Percentiles rank a stretch among this genome's conserved stretches.
Evolutionary conservation across 2,113 vertebrate species (phyloP).

Genomic region (Atrichornis clamosus): DNA sequence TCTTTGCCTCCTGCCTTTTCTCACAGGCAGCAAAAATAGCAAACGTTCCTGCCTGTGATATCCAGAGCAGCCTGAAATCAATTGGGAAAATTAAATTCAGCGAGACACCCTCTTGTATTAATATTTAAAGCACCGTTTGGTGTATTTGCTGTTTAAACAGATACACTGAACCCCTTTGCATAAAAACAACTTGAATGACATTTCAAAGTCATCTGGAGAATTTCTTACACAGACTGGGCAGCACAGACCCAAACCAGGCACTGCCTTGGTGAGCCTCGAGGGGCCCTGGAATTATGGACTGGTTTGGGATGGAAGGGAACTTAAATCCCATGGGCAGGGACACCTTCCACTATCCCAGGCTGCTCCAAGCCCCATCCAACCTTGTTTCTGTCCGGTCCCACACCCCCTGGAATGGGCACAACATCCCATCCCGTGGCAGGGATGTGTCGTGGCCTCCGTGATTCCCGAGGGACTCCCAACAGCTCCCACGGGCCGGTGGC

Average conservation of each 20-base stretch:
- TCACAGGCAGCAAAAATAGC: not conserved
- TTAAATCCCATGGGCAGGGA: not conserved
- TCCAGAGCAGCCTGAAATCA: not conserved
- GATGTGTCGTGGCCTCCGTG: accelerated
- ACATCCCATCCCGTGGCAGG: not conserved
- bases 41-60: not conserved
- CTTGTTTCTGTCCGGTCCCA: no score
- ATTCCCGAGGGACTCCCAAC: not conserved
- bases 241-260: not conserved
- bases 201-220: not conserved
- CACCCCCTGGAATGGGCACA: not conserved
- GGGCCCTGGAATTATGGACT: not conserved
- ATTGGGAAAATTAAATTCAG: not conserved
- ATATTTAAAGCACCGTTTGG: constrained; percentile 36
- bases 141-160: constrained; percentile 1
- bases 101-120: not conserved
- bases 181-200: not conserved
- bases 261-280: no score
- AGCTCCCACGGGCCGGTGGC: not conserved
- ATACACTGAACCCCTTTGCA: not conserved
- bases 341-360: not conserved
- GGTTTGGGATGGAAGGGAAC: not conserved
- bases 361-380: not conserved
- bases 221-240: not conserved
- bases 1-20: not conserved